Conservation (phyloP, 2,113 vertebrate genomes). For the Lepidothrix coronata region DNA sequence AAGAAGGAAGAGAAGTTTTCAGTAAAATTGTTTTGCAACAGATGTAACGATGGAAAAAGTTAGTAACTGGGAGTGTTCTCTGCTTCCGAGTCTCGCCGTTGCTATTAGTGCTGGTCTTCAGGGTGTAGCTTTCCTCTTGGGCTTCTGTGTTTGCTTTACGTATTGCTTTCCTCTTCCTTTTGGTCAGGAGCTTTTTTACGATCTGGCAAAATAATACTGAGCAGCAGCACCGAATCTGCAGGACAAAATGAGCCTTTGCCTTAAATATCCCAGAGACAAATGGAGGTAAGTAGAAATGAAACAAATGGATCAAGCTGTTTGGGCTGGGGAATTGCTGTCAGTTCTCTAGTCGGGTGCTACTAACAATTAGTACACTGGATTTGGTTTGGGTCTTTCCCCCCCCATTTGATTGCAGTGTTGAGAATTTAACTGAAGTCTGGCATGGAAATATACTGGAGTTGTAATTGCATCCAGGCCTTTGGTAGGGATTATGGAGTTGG, state of each 20-base stretch:
- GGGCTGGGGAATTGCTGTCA: background rate
- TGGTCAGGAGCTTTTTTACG: conserved; percentile 38
- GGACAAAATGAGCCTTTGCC: conserved; percentile 54
- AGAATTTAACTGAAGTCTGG: background rate
- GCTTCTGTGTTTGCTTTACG: conserved; percentile 63
- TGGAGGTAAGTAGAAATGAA: conserved; percentile 59
- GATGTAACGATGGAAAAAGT: conserved; percentile 68
- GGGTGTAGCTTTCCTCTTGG: conserved; percentile 72
- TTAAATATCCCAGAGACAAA: conserved; percentile 47
- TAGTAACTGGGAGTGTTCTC: conserved; percentile 67
- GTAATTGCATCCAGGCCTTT: background rate
- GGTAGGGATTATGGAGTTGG: background rate
- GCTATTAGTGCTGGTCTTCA: conserved; percentile 56
- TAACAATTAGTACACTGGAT: background rate
- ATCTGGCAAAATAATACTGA: conserved; percentile 11
- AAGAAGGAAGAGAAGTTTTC: background rate
- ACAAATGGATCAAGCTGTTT: background rate
- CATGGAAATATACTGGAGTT: background rate
- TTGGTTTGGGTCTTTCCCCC: background rate
- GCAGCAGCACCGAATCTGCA: background rate
- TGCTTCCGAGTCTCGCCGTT: background rate
- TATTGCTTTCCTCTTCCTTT: conserved; percentile 63
- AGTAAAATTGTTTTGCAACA: conserved; percentile 33
- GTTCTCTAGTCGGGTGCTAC: background rate
- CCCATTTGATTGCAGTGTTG: background rate